These are phyloP conservation scores for Gopherus flavomarginatus DNA, from an alignment of 2,113 vertebrate genomes.

Conservation along the genomic window DNA sequence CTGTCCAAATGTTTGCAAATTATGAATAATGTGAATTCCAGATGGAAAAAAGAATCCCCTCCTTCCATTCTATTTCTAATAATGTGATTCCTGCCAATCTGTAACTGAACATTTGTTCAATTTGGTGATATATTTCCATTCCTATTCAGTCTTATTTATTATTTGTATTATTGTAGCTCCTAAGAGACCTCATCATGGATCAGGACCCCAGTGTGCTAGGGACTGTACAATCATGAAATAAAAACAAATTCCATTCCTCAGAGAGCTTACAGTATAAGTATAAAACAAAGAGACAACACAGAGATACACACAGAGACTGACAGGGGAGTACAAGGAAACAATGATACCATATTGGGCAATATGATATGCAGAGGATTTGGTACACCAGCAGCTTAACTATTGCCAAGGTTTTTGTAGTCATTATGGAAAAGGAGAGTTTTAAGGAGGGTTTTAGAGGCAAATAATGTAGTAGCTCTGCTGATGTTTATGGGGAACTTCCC, in stretches of 20 bases:
- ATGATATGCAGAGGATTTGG: neutral
- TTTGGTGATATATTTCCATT: neutral
- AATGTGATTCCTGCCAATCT: neutral
- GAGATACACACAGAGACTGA: neutral
- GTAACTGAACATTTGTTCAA: neutral
- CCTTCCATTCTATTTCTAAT: neutral
- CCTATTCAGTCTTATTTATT: neutral
- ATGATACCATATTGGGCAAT: neutral
- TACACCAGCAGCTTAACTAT: neutral
- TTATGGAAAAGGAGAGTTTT: neutral
- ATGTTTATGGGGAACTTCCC: neutral
- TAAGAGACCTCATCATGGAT: neutral
- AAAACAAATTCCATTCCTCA: neutral
- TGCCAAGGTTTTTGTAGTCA: neutral
- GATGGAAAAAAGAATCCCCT: neutral
- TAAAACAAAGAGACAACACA: neutral
- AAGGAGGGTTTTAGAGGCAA: neutral
- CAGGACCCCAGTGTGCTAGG: accelerated
- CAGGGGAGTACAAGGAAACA: neutral
- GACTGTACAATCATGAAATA: neutral
- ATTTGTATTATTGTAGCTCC: neutral
- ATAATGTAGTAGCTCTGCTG: neutral
- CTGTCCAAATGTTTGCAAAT: neutral
- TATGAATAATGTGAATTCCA: neutral
- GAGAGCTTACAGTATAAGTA: neutral